Evolutionary conservation across 2,888 invertebrate species (phyloP).

Genomic region (Allophyes oxyacanthae): DNA sequence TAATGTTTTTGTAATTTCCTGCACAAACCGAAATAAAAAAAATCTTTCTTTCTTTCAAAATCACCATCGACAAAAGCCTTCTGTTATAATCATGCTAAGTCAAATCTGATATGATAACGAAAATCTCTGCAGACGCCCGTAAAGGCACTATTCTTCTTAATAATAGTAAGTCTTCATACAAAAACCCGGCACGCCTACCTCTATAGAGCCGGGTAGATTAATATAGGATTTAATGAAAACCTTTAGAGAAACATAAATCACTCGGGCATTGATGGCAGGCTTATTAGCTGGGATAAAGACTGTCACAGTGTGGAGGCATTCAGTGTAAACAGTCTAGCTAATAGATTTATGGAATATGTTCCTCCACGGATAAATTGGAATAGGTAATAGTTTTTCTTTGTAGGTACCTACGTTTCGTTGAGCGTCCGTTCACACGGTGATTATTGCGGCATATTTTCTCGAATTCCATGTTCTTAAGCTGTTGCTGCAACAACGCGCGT

Average conservation of each 20-base stretch:
- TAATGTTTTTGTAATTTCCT: too few relatives aligned
- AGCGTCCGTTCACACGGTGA: too few relatives aligned
- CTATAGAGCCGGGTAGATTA: constrained; percentile 44
- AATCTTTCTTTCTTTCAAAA: too few relatives aligned
- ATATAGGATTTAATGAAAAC: constrained; percentile 66
- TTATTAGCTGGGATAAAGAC: constrained; percentile 62
- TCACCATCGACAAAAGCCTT: too few relatives aligned
- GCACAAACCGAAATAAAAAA: too few relatives aligned
- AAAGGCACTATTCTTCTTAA: constrained; percentile 27
- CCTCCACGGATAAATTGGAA: not conserved
- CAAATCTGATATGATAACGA: not conserved
- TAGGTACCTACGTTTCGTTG: not conserved
- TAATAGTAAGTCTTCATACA: constrained; percentile 45
- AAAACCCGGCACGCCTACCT: constrained; percentile 34
- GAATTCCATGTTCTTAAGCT: too few relatives aligned
- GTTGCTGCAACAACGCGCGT: too few relatives aligned
- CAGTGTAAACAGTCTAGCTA: constrained; percentile 64
- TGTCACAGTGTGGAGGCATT: constrained; percentile 51
- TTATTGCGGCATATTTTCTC: too few relatives aligned
- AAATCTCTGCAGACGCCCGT: not conserved
- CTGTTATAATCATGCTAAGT: too few relatives aligned
- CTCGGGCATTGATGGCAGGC: constrained; percentile 60
- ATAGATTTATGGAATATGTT: constrained; percentile 61
- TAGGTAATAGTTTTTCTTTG: not conserved
- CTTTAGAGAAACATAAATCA: constrained; percentile 65